Evolutionary conservation across 2,888 invertebrate genomes (phyloP).

Genomic region (Tachina fera): DNA sequence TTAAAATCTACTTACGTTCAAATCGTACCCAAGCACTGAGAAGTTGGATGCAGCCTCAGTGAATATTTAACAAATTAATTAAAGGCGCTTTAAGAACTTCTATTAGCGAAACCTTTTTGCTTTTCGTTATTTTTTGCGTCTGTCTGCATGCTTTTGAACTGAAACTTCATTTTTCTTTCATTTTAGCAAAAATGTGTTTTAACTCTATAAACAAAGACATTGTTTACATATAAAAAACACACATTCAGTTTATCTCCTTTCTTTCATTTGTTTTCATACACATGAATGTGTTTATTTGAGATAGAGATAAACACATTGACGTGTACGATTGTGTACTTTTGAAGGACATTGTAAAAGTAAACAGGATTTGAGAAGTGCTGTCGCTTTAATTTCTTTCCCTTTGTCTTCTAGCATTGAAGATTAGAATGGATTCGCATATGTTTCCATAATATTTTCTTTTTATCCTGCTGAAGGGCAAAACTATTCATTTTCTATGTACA

Average conservation of each 20-base stretch:
- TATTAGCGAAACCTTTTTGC: constrained; percentile 15
- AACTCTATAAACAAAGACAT: constrained; percentile 37
- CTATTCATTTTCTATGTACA: constrained; percentile 14
- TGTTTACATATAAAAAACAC: background rate
- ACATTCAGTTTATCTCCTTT: constrained; percentile 1
- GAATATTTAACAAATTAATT: constrained; percentile 58
- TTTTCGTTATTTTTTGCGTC: background rate
- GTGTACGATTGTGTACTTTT: constrained; percentile 22
- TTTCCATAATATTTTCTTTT: constrained; percentile 15
- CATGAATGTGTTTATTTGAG: constrained; percentile 6
- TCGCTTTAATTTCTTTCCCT: constrained; percentile 26
- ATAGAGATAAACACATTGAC: constrained; percentile 21
- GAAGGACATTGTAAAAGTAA: constrained; percentile 55
- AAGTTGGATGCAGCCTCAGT: background rate
- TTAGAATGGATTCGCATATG: constrained; percentile 35
- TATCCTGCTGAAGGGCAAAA: background rate
- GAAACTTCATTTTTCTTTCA: constrained; percentile 5
- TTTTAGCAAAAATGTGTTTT: constrained; percentile 22
- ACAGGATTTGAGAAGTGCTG: constrained; percentile 40
- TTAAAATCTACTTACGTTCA: background rate
- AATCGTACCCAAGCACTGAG: background rate
- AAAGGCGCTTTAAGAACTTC: constrained; percentile 47
- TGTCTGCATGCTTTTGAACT: background rate
- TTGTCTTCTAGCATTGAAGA: constrained; percentile 27
- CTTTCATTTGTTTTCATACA: constrained; percentile 2